Conservation (phyloP, 2,888 invertebrate species). For the Nephrotoma flavescens region DNA sequence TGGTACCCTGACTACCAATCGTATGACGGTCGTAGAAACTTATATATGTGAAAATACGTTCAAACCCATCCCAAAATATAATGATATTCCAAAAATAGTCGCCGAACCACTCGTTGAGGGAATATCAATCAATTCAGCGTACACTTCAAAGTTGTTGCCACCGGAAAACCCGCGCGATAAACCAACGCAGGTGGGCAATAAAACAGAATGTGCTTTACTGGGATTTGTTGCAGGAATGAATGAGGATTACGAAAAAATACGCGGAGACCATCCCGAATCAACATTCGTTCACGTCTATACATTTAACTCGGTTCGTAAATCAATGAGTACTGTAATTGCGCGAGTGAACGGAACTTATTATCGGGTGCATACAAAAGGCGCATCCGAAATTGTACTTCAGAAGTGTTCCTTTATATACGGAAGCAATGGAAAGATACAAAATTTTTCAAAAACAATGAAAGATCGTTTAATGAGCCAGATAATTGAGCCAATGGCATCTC, state of each 20-base stretch:
- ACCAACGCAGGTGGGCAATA: constrained; percentile 95
- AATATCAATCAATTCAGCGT: constrained; percentile 90
- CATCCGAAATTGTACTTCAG: constrained; percentile 96
- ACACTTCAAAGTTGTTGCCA: constrained; percentile 83
- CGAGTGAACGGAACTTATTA: constrained; percentile 60
- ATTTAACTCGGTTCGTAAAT: constrained; percentile 98
- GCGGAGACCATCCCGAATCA: constrained; percentile 86
- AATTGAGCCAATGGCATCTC: constrained; percentile 96
- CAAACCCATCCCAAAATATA: constrained; percentile 75
- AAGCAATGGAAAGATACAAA: constrained; percentile 78
- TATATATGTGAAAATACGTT: constrained; percentile 87
- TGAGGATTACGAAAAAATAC: constrained; percentile 81
- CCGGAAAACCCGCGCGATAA: constrained; percentile 58
- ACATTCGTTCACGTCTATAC: constrained; percentile 86
- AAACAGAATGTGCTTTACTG: constrained; percentile 95
- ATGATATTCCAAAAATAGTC: constrained; percentile 70
- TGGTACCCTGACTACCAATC: constrained; percentile 95
- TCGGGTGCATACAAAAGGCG: constrained; percentile 92
- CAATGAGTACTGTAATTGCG: constrained; percentile 94
- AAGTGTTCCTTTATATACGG: constrained; percentile 94
- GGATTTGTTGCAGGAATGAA: constrained; percentile 86
- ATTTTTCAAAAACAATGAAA: constrained; percentile 86
- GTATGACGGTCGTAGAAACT: constrained; percentile 97
- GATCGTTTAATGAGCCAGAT: constrained; percentile 82
- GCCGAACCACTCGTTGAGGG: constrained; percentile 73